Evolutionary conservation across 2,888 invertebrate species (phyloP), one percentile per base, ranked within the genome.

Genomic region (Sturmia bella): DNA sequence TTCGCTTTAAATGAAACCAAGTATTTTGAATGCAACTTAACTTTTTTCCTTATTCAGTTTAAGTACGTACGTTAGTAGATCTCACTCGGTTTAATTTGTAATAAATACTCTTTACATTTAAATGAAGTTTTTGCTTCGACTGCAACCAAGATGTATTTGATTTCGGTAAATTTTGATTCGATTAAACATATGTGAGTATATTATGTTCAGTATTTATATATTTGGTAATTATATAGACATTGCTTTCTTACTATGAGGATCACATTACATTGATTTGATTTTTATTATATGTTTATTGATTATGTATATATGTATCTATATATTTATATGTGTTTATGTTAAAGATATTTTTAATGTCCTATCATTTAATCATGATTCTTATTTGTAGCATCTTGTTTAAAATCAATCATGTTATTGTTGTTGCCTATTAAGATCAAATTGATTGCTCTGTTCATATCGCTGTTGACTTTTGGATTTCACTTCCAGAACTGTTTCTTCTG

Each of bases 211-310:
- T 45, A 56, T 41, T 52, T 41, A 59, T 75, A 45, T 45, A 9
- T 45, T 45, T 32, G 39, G 41, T 48, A 64, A 9, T 52, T 48
- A 27, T 56, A 57, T 15, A 61, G 59, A 66, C 77, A 82, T 82
- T 78, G 78, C 78, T 82, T 73, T 39, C 52, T 73, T 80, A 68
- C 63, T 45, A 39, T 81, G 70, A 59, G 39, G 64, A 78, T 82
- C 82, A 82, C 82, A 78, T 78, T 66, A 66, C 66, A 57, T 63
- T 32, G 54, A 79, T 74, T 76, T 76, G 76, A 72, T 83, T 80
- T 83, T 37, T 7, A 41, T 24, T 19, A 41, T 12, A 63, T n/a
- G n/a, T n/a, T n/a, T n/a, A n/a, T n/a, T n/a, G n/a, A n/a, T n/a
- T n/a, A 59, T 59, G 21, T 41, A 21, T 32, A 15, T 52, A 57